Conservation (phyloP, 2,113 vertebrate species). For the Nesoenas mayeri region DNA sequence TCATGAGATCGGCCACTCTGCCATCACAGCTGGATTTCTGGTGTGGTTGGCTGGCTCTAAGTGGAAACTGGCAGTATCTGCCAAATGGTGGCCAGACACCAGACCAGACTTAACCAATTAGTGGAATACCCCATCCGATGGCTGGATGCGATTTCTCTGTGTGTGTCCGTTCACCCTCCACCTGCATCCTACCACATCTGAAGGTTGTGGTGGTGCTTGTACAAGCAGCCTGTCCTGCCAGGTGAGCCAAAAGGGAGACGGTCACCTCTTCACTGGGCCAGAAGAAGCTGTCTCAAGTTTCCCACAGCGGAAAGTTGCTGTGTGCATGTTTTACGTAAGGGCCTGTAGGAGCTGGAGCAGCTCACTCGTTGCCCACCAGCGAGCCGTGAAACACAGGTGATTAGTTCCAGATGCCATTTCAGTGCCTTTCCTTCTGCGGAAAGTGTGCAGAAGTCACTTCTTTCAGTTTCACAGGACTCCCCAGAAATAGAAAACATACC, state of each 20-base stretch:
- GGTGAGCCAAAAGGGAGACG: not conserved
- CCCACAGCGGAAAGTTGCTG: not conserved
- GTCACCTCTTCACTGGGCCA: not conserved
- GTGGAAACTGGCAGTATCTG: slow-evolving; percentile 39
- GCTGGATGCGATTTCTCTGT: not conserved
- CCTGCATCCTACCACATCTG: slow-evolving; percentile 27
- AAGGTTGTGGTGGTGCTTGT: not conserved
- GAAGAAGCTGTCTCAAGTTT: slow-evolving; percentile 4
- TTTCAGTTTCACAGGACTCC: not conserved
- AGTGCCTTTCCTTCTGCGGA: not conserved
- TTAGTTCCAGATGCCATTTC: slow-evolving; percentile 59
- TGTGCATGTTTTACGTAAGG: slow-evolving; percentile 7
- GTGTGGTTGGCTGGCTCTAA: slow-evolving; percentile 1
- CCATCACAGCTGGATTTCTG: slow-evolving; percentile 24
- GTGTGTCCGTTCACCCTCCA: not conserved
- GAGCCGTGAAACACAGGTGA: slow-evolving; percentile 43
- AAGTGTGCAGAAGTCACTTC: slow-evolving; percentile 5
- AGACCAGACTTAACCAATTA: slow-evolving; percentile 40
- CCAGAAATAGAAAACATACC: slow-evolving; percentile 24
- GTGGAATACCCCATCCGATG: slow-evolving; percentile 5
- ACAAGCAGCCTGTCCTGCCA: not conserved
- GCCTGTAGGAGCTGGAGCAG: not conserved
- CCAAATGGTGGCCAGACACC: slow-evolving; percentile 56
- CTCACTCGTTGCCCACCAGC: slow-evolving; percentile 19
- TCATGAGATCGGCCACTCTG: not conserved